Evolutionary conservation across 2,113 vertebrate genomes (phyloP).

Genomic region (Triplophysa tibetana): DNA sequence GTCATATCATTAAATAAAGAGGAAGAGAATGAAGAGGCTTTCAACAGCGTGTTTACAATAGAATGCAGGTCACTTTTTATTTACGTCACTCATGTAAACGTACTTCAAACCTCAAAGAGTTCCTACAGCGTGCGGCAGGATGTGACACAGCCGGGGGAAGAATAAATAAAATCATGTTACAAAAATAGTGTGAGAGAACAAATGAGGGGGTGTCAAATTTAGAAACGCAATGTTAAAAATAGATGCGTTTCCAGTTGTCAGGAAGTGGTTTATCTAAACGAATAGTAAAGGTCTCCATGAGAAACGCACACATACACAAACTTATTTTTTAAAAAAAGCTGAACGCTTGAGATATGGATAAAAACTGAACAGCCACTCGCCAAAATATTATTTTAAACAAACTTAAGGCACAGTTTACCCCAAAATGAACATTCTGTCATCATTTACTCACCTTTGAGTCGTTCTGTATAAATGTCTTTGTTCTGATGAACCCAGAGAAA

Average conservation of each 20-base stretch:
- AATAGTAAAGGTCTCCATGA: slow-evolving; percentile 66
- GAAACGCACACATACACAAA: slow-evolving; percentile 14
- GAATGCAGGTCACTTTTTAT: slow-evolving; percentile 6
- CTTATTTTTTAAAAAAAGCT: not conserved
- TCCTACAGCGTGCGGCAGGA: slow-evolving; percentile 62
- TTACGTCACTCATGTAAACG: not conserved
- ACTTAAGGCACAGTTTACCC: too few relatives aligned
- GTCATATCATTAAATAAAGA: not conserved
- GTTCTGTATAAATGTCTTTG: too few relatives aligned
- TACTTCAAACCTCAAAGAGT: not conserved
- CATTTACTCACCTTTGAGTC: too few relatives aligned
- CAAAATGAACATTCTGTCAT: too few relatives aligned
- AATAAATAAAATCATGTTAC: slow-evolving; percentile 59
- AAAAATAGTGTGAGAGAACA: slow-evolving; percentile 57
- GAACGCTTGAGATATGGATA: not conserved
- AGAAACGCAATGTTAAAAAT: slow-evolving; percentile 70
- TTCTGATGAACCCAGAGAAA: too few relatives aligned
- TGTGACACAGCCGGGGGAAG: slow-evolving; percentile 58
- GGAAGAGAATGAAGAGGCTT: not conserved
- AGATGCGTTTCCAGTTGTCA: slow-evolving; percentile 64
- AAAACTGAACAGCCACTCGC: not conserved
- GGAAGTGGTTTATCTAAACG: slow-evolving; percentile 60
- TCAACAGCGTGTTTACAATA: not conserved
- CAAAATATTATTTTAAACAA: not conserved
- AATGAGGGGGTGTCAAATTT: slow-evolving; percentile 61